Conservation (phyloP, 1,140 invertebrate genomes). For the Cherax destructor region DNA sequence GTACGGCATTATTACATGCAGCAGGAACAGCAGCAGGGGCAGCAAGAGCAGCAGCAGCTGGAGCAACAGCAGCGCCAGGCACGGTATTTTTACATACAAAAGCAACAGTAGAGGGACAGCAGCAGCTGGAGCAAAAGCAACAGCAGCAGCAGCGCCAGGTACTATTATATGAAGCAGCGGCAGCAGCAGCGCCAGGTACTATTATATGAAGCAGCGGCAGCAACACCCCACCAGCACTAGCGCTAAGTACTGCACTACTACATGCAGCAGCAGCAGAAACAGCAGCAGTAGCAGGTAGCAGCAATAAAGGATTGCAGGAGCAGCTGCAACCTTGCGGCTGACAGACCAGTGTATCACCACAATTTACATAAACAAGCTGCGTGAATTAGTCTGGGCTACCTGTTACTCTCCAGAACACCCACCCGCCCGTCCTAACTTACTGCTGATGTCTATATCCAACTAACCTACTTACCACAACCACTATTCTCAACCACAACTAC, state of each 20-base stretch:
- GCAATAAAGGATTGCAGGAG: neutral
- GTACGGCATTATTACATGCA: neutral
- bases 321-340: neutral
- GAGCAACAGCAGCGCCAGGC: neutral
- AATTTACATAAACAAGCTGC: constrained; percentile 20
- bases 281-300: neutral
- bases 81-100: neutral
- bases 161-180: neutral
- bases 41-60: neutral
- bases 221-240: neutral
- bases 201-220: neutral
- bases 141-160: neutral
- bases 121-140: neutral
- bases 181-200: neutral
- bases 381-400: constrained; percentile 6
- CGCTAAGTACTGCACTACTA: neutral
- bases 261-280: neutral
- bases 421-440: neutral
- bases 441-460: neutral
- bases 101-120: neutral
- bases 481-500: neutral
- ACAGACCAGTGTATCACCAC: constrained; percentile 7
- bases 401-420: constrained; percentile 5
- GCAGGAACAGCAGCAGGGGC: neutral
- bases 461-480: neutral